Conservation (phyloP, 1,140 invertebrate species). For the Pseudomyrmex sp. region DNA sequence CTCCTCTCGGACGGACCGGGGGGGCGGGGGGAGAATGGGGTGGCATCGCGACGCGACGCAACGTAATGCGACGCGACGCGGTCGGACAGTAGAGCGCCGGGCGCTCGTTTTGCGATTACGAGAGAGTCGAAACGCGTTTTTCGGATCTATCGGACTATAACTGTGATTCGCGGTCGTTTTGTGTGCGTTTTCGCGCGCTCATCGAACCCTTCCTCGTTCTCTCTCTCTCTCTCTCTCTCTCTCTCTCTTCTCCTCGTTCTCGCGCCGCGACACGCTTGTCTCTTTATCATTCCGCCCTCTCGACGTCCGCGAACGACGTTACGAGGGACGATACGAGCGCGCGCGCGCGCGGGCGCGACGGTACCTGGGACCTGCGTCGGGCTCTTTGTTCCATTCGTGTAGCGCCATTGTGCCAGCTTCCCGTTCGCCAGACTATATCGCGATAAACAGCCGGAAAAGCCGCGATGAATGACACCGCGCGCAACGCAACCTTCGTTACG, state of each 20-base stretch:
- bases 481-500: conserved; percentile 51
- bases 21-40: too few species aligned
- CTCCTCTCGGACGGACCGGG: not conserved
- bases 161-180: conserved; percentile 47
- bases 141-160: conserved; percentile 72
- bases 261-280: conserved; percentile 39
- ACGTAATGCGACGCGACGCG: not conserved
- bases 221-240: not conserved
- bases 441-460: conserved; percentile 75
- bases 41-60: conserved; percentile 1
- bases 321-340: conserved; percentile 65
- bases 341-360: conserved; percentile 38
- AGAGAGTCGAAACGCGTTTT: conserved; percentile 68
- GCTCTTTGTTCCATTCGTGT: conserved; percentile 62
- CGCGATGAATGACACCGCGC: conserved; percentile 69
- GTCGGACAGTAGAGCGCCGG: not conserved
- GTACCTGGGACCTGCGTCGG: conserved; percentile 61
- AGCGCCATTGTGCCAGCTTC: conserved; percentile 73
- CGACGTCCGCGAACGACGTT: conserved; percentile 70
- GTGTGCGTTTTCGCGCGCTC: conserved; percentile 37
- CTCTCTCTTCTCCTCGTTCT: conserved; percentile 4
- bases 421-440: conserved; percentile 74
- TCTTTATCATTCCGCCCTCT: conserved; percentile 69
- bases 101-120: conserved; percentile 70
- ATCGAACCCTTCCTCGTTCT: conserved; percentile 59